Evolutionary conservation across 2,113 vertebrate species (phyloP).

Genomic region (Paracanthobrama guichenoti): DNA sequence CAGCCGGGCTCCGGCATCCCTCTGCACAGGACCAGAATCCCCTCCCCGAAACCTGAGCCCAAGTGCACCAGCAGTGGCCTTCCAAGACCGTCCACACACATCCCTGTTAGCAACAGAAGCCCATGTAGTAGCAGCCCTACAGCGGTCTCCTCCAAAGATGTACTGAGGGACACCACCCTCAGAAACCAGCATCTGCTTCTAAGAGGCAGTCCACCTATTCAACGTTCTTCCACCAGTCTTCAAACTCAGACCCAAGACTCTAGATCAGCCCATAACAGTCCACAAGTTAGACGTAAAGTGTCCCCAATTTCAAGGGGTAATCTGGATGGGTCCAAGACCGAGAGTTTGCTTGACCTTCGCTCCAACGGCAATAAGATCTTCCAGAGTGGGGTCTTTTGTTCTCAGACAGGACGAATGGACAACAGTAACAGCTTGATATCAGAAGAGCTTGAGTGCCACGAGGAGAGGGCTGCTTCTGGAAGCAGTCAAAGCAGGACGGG

Average conservation of each 20-base stretch:
- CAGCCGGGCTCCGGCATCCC: conserved; percentile 71
- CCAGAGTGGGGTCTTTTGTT: background rate
- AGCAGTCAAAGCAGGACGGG: conserved; percentile 24
- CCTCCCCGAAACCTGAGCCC: conserved; percentile 68
- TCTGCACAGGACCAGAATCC: conserved; percentile 65
- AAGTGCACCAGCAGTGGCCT: conserved; percentile 54
- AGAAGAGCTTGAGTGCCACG: conserved; percentile 1
- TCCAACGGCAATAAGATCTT: conserved; percentile 49
- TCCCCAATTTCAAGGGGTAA: conserved; percentile 65
- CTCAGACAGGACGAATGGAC: conserved; percentile 39
- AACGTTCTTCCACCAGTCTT: conserved; percentile 30
- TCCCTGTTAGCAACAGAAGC: conserved; percentile 59
- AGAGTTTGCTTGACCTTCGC: conserved; percentile 33
- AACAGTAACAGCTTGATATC: conserved; percentile 52
- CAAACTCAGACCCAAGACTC: conserved; percentile 53
- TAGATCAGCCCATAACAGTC: conserved; percentile 71
- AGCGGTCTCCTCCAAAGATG: conserved; percentile 55
- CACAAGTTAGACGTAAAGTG: conserved; percentile 60
- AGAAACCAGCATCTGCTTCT: conserved; percentile 66
- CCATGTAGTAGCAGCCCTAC: conserved; percentile 23
- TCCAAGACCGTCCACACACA: conserved; percentile 56
- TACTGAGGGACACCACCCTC: conserved; percentile 54
- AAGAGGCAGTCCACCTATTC: conserved; percentile 52
- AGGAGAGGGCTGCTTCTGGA: conserved; percentile 39
- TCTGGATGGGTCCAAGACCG: conserved; percentile 53